phyloP scores from a whole-genome alignment of 2,113 vertebrate genomes.

The Scomber colias region DNA sequence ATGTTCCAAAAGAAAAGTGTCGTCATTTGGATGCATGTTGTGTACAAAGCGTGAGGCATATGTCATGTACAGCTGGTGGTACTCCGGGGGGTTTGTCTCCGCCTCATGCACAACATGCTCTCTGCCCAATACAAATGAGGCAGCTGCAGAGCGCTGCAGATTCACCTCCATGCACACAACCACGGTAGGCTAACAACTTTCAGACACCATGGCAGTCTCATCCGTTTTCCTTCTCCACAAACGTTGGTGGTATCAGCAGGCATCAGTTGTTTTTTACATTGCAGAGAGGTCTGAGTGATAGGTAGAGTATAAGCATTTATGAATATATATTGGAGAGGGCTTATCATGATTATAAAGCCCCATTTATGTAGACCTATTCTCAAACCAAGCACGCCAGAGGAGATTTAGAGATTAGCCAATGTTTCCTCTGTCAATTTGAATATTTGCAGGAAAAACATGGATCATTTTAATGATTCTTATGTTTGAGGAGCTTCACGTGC shows the following conservation, averaged over 20 bases:
- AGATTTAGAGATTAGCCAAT: conserved; percentile 59
- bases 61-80: conserved; percentile 71
- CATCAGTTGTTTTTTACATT: conserved; percentile 23
- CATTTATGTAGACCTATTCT: conserved; percentile 26
- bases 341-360: conserved; percentile 32
- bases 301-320: conserved; percentile 21
- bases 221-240: conserved; percentile 6
- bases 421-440: conserved; percentile 48
- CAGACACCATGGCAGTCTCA: conserved; percentile 23
- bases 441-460: conserved; percentile 41
- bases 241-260: background rate
- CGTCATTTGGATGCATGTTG: conserved; percentile 35
- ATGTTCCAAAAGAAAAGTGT: conserved; percentile 27
- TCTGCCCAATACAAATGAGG: conserved; percentile 70
- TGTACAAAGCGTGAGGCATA: conserved; percentile 47
- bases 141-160: conserved; percentile 60
- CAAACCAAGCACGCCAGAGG: conserved; percentile 10
- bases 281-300: conserved; percentile 15
- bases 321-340: conserved; percentile 45
- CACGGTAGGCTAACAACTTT: conserved; percentile 29
- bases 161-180: conserved; percentile 44
- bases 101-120: conserved; percentile 64
- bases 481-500: conserved; percentile 34
- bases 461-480: conserved; percentile 12
- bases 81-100: conserved; percentile 61